Base-by-base conservation (phyloP, 2,113 vertebrate species). In the Trichomycterus rosablanca region DNA sequence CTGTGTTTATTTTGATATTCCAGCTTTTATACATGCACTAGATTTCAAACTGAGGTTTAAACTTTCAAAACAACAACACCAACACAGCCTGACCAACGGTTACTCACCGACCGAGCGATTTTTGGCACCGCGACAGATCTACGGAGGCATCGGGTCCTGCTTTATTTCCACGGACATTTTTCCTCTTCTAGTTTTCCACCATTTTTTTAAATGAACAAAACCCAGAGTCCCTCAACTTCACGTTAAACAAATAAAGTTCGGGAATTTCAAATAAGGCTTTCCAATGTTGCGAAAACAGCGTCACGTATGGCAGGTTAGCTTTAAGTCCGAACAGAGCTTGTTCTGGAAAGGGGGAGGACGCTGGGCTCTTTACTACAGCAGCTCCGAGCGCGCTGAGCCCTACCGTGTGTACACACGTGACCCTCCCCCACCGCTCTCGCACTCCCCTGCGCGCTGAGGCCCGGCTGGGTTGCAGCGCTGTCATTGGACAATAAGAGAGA, bases 331-430 rank as follows among this genome's bases (percentile, higher is more conserved):
- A 68, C 75, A 63, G 74, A 59, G 70, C 61, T 80, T 59, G 78
- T 74, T 74, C 64, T 70, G 70, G 40, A 79, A 80, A 77, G 72
- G 71, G 79, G 80, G 37, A 44, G 43, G 82, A 80, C 78, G 76
- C 63, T 44, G 45, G 63, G 59, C 66, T 75, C 71, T 81, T 64
- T 85, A 85, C 85, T 83, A 85, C 80, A 66, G 70, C 73, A n/a
- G n/a, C 55, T 60, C 66, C 75, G 78, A 74, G 37, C 78, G 74
- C 63, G 67, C 78, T 67, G 59, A 75, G 71, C 74, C 58, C 77
- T 34, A 61, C 79, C 61, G 61, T 89, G 86, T 89, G 81, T 86
- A 87, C 86, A 88, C 84, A 86, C 83, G 84, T 87, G 84, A 84
- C 83, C 85, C 83, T 84, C 86, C 86, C 86, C 83, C 80, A 80